These are phyloP conservation scores for Trichonephila clavipes DNA, from an alignment of 1,140 invertebrate genomes.

Conservation along the genomic window DNA sequence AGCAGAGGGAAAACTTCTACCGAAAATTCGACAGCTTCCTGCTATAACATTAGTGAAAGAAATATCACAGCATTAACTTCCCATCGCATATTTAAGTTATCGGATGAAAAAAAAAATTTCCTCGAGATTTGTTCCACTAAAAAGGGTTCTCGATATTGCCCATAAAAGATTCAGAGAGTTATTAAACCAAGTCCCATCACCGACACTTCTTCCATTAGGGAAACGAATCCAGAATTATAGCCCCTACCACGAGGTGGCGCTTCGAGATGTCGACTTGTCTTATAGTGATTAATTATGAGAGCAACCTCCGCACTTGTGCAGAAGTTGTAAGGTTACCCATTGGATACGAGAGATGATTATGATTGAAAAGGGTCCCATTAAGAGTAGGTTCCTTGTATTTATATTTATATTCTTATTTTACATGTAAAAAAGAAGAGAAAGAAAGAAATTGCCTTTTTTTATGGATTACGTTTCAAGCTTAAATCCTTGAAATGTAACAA, in stretches of 20 bases:
- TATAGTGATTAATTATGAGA: constrained; percentile 65
- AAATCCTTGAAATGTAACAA: neutral
- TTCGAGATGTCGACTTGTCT: constrained; percentile 52
- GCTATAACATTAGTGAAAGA: constrained; percentile 65
- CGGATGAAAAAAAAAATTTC: constrained; percentile 32
- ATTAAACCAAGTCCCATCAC: constrained; percentile 67
- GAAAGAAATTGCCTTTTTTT: neutral
- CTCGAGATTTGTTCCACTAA: constrained; percentile 67
- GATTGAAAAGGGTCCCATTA: constrained; percentile 39
- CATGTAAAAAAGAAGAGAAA: neutral
- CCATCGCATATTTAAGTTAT: constrained; percentile 50
- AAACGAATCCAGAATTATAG: constrained; percentile 64
- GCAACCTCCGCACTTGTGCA: neutral
- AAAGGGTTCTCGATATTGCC: constrained; percentile 24
- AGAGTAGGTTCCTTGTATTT: neutral
- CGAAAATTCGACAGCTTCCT: constrained; percentile 33
- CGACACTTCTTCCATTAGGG: constrained; percentile 39
- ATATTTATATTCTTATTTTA: neutral
- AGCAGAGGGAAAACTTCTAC: neutral
- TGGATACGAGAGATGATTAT: constrained; percentile 27
- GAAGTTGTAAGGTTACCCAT: neutral
- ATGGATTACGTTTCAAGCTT: neutral
- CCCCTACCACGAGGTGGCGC: constrained; percentile 49
- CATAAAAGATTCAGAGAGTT: constrained; percentile 71
- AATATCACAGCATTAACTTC: constrained; percentile 71